A percentile compares a stretch with the other conserved stretches of the same genome.
These are phyloP conservation scores for Coelogynopora nodosa DNA, from an alignment of 2,888 invertebrate genomes.

Conservation along the genomic window DNA sequence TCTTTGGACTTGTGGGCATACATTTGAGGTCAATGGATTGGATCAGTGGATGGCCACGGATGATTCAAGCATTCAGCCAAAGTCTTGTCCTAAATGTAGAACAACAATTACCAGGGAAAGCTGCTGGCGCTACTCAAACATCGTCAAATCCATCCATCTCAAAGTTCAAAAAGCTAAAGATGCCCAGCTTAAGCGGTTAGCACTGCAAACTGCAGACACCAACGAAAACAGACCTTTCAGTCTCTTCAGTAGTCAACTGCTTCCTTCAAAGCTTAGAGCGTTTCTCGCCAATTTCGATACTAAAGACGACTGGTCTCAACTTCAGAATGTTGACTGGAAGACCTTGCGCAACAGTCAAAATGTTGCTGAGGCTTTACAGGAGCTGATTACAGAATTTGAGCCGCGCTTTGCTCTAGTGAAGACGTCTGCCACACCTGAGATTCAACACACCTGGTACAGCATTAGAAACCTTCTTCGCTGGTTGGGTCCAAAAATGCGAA, in stretches of 20 bases:
- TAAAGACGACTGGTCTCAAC: not conserved
- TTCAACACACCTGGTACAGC: constrained; percentile 3
- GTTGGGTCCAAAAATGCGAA: not conserved
- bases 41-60: constrained; percentile 54
- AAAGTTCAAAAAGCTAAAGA: not conserved
- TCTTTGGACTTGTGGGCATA: constrained; percentile 55
- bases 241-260: not conserved
- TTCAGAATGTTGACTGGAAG: not conserved
- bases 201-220: not conserved
- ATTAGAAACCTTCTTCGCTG: not conserved
- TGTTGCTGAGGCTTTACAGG: not conserved
- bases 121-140: constrained; percentile 35
- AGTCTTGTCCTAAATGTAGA: constrained; percentile 67
- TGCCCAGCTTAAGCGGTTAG: not conserved
- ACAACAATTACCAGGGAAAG: constrained; percentile 62
- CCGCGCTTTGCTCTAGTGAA: not conserved
- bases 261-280: not conserved
- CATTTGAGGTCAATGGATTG: constrained; percentile 59
- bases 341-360: not conserved
- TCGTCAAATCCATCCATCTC: not conserved
- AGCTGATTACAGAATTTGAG: not conserved
- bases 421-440: not conserved
- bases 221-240: not conserved
- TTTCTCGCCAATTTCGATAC: not conserved
- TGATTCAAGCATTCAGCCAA: constrained; percentile 54